Evolutionary conservation across 2,113 vertebrate genomes (phyloP).

Genomic region (Lontra canadensis): DNA sequence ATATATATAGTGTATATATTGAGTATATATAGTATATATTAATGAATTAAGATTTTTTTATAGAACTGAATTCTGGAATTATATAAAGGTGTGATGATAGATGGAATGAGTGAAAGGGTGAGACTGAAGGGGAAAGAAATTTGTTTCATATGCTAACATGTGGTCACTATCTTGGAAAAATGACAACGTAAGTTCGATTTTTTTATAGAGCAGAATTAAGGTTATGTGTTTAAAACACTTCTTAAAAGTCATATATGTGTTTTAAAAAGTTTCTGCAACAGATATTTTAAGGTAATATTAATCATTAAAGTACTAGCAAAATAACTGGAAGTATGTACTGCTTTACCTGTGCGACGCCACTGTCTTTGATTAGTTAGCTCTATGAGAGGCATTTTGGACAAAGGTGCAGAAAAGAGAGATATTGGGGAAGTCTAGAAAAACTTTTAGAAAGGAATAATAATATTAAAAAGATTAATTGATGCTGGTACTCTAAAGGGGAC

Average conservation of each 20-base stretch:
- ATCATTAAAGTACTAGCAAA: not conserved
- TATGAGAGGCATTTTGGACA: not conserved
- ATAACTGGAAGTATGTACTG: not conserved
- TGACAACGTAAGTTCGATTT: not conserved
- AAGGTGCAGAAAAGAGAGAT: not conserved
- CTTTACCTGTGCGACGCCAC: not conserved
- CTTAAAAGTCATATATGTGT: not conserved
- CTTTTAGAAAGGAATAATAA: not conserved
- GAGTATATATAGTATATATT: not conserved
- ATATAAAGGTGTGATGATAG: not conserved
- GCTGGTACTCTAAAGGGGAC: not conserved
- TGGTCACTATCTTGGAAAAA: not conserved
- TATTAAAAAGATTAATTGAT: not conserved
- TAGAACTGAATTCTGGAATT: not conserved
- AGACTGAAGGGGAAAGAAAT: not conserved
- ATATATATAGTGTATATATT: not conserved
- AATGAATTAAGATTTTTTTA: not conserved
- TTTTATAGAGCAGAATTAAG: not conserved
- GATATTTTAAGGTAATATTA: not conserved
- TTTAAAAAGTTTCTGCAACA: not conserved
- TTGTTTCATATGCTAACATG: not conserved
- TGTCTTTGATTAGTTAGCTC: not conserved
- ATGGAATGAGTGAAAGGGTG: not conserved
- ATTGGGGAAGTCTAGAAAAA: not conserved
- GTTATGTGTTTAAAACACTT: not conserved